Percentiles rank a stretch among this genome's conserved stretches.
phyloP scores from a whole-genome alignment of 2,888 invertebrate species.

The Euplexia lucipara region DNA sequence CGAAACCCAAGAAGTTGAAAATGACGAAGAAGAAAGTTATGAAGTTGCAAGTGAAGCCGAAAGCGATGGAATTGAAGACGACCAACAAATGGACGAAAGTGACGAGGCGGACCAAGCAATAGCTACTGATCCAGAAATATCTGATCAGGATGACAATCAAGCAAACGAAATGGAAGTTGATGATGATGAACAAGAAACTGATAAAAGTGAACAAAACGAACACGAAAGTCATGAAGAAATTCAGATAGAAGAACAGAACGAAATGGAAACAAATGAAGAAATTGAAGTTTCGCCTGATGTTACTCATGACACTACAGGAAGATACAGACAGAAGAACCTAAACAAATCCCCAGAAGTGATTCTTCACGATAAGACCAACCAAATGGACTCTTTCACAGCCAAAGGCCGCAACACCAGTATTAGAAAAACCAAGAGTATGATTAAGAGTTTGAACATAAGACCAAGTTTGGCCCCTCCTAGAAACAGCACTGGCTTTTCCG shows the following conservation, averaged over 20 bases:
- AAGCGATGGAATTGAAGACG: slow-evolving; percentile 49
- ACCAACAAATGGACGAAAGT: slow-evolving; percentile 52
- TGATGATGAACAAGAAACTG: slow-evolving; percentile 40
- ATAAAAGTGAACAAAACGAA: slow-evolving; percentile 22
- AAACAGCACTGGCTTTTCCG: slow-evolving; percentile 75
- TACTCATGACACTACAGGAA: slow-evolving; percentile 75
- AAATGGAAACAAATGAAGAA: slow-evolving; percentile 52
- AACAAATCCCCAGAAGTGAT: slow-evolving; percentile 78
- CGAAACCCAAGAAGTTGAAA: slow-evolving; percentile 34
- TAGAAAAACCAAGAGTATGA: slow-evolving; percentile 75
- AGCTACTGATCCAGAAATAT: slow-evolving; percentile 50
- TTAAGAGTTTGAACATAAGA: slow-evolving; percentile 66
- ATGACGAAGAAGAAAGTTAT: slow-evolving; percentile 16
- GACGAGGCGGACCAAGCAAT: slow-evolving; percentile 46
- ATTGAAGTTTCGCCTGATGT: slow-evolving; percentile 64
- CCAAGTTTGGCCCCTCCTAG: slow-evolving; percentile 74
- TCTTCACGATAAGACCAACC: slow-evolving; percentile 68
- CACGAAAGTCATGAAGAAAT: slow-evolving; percentile 20
- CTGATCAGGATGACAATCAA: slow-evolving; percentile 48
- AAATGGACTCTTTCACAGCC: slow-evolving; percentile 70
- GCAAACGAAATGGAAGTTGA: slow-evolving; percentile 53
- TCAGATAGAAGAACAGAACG: slow-evolving; percentile 26
- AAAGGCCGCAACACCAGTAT: slow-evolving; percentile 74
- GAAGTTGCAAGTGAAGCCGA: slow-evolving; percentile 35
- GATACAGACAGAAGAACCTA: slow-evolving; percentile 66